These are phyloP conservation scores for Pyralis farinalis DNA, from an alignment of 2,888 invertebrate species.

Conservation along the genomic window DNA sequence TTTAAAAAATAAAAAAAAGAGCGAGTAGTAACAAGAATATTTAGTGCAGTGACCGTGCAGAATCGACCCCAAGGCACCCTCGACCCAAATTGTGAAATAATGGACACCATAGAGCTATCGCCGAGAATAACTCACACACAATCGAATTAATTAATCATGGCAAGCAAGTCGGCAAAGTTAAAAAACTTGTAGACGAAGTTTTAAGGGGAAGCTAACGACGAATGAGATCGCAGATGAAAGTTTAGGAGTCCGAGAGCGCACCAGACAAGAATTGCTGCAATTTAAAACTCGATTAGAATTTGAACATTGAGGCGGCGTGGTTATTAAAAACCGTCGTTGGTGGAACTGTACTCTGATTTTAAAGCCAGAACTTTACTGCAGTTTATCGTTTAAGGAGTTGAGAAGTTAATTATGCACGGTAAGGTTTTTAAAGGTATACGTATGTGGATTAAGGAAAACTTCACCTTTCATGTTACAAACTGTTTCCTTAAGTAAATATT, in stretches of 20 bases:
- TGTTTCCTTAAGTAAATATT: too few species aligned
- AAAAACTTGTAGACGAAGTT: constrained; percentile 74
- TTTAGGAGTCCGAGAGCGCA: constrained; percentile 53
- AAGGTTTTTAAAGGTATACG: constrained; percentile 5
- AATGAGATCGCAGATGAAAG: constrained; percentile 67
- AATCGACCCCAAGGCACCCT: constrained; percentile 55
- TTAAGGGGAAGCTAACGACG: constrained; percentile 77
- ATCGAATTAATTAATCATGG: constrained; percentile 79
- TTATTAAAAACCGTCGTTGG: constrained; percentile 63
- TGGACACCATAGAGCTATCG: constrained; percentile 61
- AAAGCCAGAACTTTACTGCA: constrained; percentile 33
- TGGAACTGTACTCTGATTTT: constrained; percentile 26
- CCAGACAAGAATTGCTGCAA: constrained; percentile 77
- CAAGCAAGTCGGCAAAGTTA: constrained; percentile 64
- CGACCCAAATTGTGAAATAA: constrained; percentile 69
- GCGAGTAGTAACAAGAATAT: constrained; percentile 57
- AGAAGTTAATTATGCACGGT: constrained; percentile 26
- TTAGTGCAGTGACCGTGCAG: constrained; percentile 67
- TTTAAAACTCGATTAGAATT: constrained; percentile 81
- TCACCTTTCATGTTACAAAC: too few species aligned
- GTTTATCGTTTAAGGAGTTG: constrained; percentile 22
- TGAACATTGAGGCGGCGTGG: constrained; percentile 61
- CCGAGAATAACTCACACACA: constrained; percentile 68
- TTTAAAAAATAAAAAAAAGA: constrained; percentile 40
- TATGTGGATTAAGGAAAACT: too few species aligned